Evolutionary conservation across 2,797 vertebrate species (phyloP), one percentile per base, ranked within the genome.

Genomic region (Scolopax bukidnonensis): DNA sequence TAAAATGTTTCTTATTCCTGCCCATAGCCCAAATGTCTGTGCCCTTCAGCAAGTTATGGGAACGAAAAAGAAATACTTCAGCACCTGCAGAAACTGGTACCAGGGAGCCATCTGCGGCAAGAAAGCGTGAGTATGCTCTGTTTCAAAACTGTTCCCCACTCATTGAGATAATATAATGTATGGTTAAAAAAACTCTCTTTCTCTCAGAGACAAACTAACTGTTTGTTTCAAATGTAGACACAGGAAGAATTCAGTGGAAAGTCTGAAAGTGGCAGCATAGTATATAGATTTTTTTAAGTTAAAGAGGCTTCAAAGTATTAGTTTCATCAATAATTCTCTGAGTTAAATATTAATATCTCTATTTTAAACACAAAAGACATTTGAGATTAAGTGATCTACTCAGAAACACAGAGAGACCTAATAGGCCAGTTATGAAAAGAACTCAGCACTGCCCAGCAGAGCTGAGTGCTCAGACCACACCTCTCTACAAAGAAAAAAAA

Each of bases 1-100:
- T 24, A 18, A 54, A 65, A 40, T 60, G 3, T 90, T 86, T 95
- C 51, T 93, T 12, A 7, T 59, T 94, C 38, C 27, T 3, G 51
- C 38, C 73, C 77, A 36, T 93, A 99, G 99, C 79, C 99, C 99
- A 91, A 99, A 99, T 59, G 98, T 99, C 84, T 99, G 99, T 48
- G 99, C 99, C 25, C 98, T 99, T 90, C 99, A 99, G 95, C 99
- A 99, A 98, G 98, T 99, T 94, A 96, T 98, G 97, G 99, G 99
- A 92, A 99, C 99, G 94, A 99, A 98, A 97, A 99, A 99, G 98
- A 99, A 99, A 96, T 99, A 99, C 96, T 99, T 99, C 96, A 99
- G 99, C 96, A 99, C 99, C 73, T 99, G 99, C 95, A 99, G 98
- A 96, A 99, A 99, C 94, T 99, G 99, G 99, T 99, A 99, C 97